These are phyloP conservation scores for Oscheius sp. DNA, from an alignment of 1,140 invertebrate species.

Conservation along the genomic window DNA sequence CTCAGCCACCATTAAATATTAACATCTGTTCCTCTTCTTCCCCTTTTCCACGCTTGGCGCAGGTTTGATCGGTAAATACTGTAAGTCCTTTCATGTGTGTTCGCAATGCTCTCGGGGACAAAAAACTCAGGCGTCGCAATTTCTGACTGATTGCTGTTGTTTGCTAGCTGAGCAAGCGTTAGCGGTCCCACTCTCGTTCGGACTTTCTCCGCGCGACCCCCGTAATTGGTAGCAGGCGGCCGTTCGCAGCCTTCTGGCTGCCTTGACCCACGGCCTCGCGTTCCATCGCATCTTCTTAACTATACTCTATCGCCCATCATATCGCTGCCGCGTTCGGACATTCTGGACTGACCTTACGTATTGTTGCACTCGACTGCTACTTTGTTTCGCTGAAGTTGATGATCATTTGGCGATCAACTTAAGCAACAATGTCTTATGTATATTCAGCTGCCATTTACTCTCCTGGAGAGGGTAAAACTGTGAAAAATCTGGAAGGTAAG, in stretches of 20 bases:
- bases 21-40: neutral
- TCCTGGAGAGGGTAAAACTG: conserved; percentile 3
- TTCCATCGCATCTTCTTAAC: conserved; percentile 12
- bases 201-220: conserved; percentile 3
- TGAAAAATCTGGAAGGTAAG: conserved; percentile 7
- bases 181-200: neutral
- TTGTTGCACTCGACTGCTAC: neutral
- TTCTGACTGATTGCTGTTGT: conserved; percentile 1
- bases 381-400: neutral
- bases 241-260: conserved; percentile 12
- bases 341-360: no score
- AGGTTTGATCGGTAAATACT: no score
- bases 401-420: neutral
- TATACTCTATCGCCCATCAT: conserved; percentile 11
- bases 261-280: conserved; percentile 7
- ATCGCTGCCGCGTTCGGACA: conserved; percentile 5
- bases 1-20: no score
- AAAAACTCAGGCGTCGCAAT: no score
- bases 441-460: conserved; percentile 1
- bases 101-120: no score
- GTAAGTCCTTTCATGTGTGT: no score
- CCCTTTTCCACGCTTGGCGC: neutral
- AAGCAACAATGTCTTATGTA: conserved; percentile 2
- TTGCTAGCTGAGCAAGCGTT: conserved; percentile 9
- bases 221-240: conserved; percentile 8